Evolutionary conservation across 2,113 vertebrate genomes (phyloP), one percentile per base, ranked within the genome.

Genomic region (Leuciscus idus): DNA sequence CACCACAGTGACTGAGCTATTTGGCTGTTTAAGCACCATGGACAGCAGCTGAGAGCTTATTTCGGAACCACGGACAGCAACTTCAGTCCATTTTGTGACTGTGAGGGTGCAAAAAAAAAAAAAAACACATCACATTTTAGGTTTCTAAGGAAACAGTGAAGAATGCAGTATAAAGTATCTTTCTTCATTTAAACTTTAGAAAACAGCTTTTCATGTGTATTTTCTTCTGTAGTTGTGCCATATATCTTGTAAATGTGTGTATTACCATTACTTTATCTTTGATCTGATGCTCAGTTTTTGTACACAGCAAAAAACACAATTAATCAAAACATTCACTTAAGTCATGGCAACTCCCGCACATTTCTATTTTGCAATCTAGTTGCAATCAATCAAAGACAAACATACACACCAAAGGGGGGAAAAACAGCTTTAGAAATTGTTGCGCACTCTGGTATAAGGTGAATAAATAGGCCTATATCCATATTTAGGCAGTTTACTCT

Each of bases 11-110:
- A 62, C 36, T 59, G 26, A 59, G 19, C 68, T 43, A 23, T 23
- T 43, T 43, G 9, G 21, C 68, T 23, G 50, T 75, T 75, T 50
- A 55, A 77, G 48, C 3, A 77, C 74, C 26, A 55, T 21, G 74
- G 48, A 77, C 15, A 77, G 74, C 48, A 21, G 48, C 0, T 33
- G 28, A 19, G 19, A 21, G 43, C 2, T 6, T 7, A 23, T 55
- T 85, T 80, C 75, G 72, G 76, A 13, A 85, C 76, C 33, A 73
- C 10, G 77, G 77, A 52, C 62, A 82, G 17, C 43, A 2, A 6
- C 30, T 21, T 28, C 15, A 55, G 46, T 30, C 46, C 26, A 9
- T 33, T 55, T 8, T 33, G 4, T 33, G 48, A 77, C 48, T 52
- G 7, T 52, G 48, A 76, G 23, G 10, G 23, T 15, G n/a, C 12